phyloP scores from a whole-genome alignment of 2,888 invertebrate species.

The Lucinisca nassula region DNA sequence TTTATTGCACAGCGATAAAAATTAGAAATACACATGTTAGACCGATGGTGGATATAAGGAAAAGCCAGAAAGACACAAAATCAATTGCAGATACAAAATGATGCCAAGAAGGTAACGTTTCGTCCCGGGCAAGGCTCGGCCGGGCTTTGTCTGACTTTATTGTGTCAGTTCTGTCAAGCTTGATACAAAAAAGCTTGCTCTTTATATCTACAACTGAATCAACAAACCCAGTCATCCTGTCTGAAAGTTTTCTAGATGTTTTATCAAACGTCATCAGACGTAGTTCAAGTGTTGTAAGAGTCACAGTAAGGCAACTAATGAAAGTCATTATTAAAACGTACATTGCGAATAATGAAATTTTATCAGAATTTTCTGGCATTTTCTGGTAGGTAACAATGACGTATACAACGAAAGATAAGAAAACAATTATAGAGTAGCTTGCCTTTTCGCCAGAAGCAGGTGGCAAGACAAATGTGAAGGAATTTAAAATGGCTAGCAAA shows the following conservation, averaged over 20 bases:
- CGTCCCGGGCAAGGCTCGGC: neutral
- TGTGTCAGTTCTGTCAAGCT: too few species aligned
- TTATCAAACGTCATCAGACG: constrained; percentile 34
- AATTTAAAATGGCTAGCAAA: constrained; percentile 43
- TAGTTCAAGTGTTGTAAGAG: constrained; percentile 48
- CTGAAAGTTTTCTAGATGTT: constrained; percentile 21
- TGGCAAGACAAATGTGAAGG: constrained; percentile 57
- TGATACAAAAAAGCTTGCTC: neutral
- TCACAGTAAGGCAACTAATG: constrained; percentile 45
- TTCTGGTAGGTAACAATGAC: constrained; percentile 62
- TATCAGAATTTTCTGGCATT: constrained; percentile 62
- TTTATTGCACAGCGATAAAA: constrained; percentile 36
- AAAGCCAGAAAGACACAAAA: constrained; percentile 53
- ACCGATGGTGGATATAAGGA: constrained; percentile 1
- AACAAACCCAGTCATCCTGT: constrained; percentile 27
- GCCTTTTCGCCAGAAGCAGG: constrained; percentile 50
- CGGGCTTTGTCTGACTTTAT: neutral
- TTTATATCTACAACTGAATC: constrained; percentile 28
- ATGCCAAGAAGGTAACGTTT: constrained; percentile 10
- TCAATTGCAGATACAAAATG: constrained; percentile 55
- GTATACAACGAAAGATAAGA: constrained; percentile 61
- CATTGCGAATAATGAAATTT: constrained; percentile 50
- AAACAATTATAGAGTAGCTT: constrained; percentile 52
- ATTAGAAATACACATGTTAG: constrained; percentile 27
- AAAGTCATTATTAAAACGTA: constrained; percentile 45